phyloP scores from a whole-genome alignment of 2,888 invertebrate species.

The Leptinotarsa haldemani region DNA sequence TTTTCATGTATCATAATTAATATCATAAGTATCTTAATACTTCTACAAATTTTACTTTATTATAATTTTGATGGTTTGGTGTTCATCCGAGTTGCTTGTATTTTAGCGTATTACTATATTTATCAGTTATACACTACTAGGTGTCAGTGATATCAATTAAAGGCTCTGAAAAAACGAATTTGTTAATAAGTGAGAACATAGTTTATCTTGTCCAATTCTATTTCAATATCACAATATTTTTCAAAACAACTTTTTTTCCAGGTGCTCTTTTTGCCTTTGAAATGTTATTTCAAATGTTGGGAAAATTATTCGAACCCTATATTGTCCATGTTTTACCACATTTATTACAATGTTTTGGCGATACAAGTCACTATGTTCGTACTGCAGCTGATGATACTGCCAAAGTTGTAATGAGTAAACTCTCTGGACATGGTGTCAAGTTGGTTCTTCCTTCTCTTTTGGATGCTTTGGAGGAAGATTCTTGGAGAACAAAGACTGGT shows the following conservation, averaged over 20 bases:
- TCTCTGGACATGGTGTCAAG: conserved; percentile 98
- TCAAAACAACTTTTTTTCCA: conserved; percentile 57
- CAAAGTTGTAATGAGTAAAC: conserved; percentile 92
- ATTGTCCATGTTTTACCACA: conserved; percentile 97
- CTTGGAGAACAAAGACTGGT: conserved; percentile 98
- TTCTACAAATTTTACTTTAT: too few relatives aligned
- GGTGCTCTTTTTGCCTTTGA: conserved; percentile 97
- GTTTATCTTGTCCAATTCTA: not conserved
- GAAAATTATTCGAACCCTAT: conserved; percentile 97
- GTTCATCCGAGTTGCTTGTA: too few relatives aligned
- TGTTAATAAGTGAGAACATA: too few relatives aligned
- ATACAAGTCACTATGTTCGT: conserved; percentile 94
- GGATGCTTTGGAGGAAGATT: conserved; percentile 95
- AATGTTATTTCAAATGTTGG: conserved; percentile 94
- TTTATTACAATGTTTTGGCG: conserved; percentile 94
- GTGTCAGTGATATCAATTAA: too few relatives aligned
- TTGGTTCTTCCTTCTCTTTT: conserved; percentile 93
- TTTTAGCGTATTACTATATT: too few relatives aligned
- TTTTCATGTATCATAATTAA: too few relatives aligned
- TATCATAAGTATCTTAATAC: too few relatives aligned
- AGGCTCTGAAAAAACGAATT: too few relatives aligned
- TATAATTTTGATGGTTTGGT: too few relatives aligned
- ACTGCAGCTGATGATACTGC: conserved; percentile 97
- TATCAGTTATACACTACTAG: too few relatives aligned
- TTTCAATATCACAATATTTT: not conserved